These are phyloP conservation scores for Aphis craccivora DNA, from an alignment of 1,140 invertebrate species.

Conservation along the genomic window DNA sequence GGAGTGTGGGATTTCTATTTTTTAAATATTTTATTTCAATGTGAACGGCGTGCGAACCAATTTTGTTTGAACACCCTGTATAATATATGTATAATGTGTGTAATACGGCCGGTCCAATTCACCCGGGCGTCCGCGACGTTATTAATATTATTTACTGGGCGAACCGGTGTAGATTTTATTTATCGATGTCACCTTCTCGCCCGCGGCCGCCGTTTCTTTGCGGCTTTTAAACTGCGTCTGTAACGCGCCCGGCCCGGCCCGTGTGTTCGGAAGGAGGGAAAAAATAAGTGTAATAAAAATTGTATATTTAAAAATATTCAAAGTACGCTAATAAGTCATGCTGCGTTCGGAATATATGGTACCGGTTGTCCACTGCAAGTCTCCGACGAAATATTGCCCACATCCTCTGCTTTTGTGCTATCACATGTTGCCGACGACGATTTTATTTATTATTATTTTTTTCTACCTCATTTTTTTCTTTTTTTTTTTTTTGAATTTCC, in stretches of 20 bases:
- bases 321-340: constrained; percentile 58
- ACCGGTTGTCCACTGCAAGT: constrained; percentile 51
- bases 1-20: not conserved
- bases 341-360: constrained; percentile 55
- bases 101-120: constrained; percentile 32
- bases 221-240: constrained; percentile 52
- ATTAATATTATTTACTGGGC: constrained; percentile 58
- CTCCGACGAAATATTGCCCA: constrained; percentile 57
- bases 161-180: constrained; percentile 58
- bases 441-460: constrained; percentile 50
- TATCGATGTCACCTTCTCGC: constrained; percentile 49
- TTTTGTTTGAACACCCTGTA: constrained; percentile 39
- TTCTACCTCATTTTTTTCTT: not conserved
- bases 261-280: constrained; percentile 5
- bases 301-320: constrained; percentile 58
- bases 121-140: constrained; percentile 48
- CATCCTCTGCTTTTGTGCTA: constrained; percentile 48
- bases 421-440: constrained; percentile 53
- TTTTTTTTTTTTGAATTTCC: constrained; percentile 34
- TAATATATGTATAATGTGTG: not conserved
- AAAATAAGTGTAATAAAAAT: constrained; percentile 55
- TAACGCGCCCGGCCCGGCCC: not conserved
- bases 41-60: not conserved
- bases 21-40: not conserved
- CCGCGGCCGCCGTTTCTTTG: constrained; percentile 42